A percentile compares a stretch with the other conserved stretches of the same genome.
phyloP scores from a whole-genome alignment of 2,797 vertebrate species.

The Argentina silus region DNA sequence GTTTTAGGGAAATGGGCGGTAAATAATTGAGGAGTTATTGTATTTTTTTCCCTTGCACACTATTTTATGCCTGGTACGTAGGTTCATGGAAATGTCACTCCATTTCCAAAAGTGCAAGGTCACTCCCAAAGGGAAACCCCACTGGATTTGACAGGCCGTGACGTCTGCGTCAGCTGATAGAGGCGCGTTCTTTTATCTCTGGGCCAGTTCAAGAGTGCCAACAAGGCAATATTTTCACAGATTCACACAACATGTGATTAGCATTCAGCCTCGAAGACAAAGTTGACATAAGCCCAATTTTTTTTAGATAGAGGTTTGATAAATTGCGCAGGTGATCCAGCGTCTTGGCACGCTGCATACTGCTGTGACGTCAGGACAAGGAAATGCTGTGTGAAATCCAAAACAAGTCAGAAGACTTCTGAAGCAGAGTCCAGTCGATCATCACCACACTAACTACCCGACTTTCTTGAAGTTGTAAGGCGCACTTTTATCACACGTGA shows the following conservation, averaged over 20 bases:
- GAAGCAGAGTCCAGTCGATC: neutral
- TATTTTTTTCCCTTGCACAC: neutral
- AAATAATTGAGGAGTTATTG: neutral
- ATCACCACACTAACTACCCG: neutral
- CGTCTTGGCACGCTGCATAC: neutral
- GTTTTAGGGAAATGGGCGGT: neutral
- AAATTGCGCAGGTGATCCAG: neutral
- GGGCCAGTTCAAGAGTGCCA: neutral
- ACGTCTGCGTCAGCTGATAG: conserved; percentile 40
- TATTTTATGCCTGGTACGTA: neutral
- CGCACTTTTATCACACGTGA: neutral
- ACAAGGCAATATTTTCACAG: neutral
- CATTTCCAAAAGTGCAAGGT: conserved; percentile 14
- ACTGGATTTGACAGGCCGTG: neutral
- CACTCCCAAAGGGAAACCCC: conserved; percentile 43
- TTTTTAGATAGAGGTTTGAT: neutral
- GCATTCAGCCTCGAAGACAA: neutral
- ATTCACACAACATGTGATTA: neutral
- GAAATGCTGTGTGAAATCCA: conserved; percentile 44
- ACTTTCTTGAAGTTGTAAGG: neutral
- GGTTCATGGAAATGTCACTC: neutral
- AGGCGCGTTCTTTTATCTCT: neutral
- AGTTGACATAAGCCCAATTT: neutral
- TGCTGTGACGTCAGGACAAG: conserved; percentile 58
- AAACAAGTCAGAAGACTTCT: neutral